Evolutionary conservation across 2,113 vertebrate genomes (phyloP).

Genomic region (Spermophilus dauricus): DNA sequence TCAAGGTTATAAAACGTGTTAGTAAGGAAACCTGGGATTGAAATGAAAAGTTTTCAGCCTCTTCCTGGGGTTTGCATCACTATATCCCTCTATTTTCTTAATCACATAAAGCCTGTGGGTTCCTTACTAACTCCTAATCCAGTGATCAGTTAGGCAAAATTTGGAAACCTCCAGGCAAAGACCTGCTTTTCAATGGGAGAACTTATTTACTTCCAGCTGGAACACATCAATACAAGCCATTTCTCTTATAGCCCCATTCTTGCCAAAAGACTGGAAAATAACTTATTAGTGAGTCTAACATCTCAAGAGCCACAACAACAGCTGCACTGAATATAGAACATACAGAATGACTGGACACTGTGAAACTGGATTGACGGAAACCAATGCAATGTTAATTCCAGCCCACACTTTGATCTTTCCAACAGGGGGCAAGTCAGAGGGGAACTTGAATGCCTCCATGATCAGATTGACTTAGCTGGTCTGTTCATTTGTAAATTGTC

Average conservation of each 20-base stretch:
- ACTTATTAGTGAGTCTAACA: slow-evolving; percentile 79
- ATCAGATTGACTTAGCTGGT: slow-evolving; percentile 2
- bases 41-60: slow-evolving; percentile 69
- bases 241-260: slow-evolving; percentile 78
- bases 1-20: slow-evolving; percentile 78
- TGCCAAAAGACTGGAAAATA: slow-evolving; percentile 85
- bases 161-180: slow-evolving; percentile 76
- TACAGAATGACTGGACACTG: slow-evolving; percentile 66
- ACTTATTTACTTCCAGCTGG: slow-evolving; percentile 81
- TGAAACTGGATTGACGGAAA: slow-evolving; percentile 77
- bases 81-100: slow-evolving; percentile 69
- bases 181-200: slow-evolving; percentile 76
- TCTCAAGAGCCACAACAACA: slow-evolving; percentile 79
- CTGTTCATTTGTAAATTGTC: slow-evolving; percentile 48
- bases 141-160: slow-evolving; percentile 70
- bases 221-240: slow-evolving; percentile 80
- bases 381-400: slow-evolving; percentile 71
- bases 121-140: slow-evolving; percentile 70
- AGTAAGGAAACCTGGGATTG: slow-evolving; percentile 72
- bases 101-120: slow-evolving; percentile 68
- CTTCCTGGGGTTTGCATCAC: slow-evolving; percentile 66
- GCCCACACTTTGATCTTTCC: slow-evolving; percentile 73
- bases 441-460: slow-evolving; percentile 33
- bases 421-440: slow-evolving; percentile 52
- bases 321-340: slow-evolving; percentile 74